Base-by-base conservation (phyloP, 2,888 invertebrate species). In the Tachystola acroxantha region DNA sequence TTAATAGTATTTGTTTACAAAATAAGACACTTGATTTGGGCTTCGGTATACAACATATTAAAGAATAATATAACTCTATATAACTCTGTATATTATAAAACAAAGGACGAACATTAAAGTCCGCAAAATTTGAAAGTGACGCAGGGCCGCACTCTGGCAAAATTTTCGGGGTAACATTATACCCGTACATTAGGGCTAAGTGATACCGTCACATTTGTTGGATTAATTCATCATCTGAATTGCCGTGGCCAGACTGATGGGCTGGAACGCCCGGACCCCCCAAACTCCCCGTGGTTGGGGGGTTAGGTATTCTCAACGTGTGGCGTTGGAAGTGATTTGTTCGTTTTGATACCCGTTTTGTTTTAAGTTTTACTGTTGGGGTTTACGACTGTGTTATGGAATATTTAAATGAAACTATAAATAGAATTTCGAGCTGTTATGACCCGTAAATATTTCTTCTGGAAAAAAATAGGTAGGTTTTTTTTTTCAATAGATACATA, bases 191-290 rank as follows among this genome's bases (percentile, higher is more conserved):
- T 86, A 86, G 80, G 76, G 85, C 86, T 84, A 86, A 86, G 86
- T 85, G 86, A 86, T 86, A 81, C 74, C 85, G 85, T 82, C 86
- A 86, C 86, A 85, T 86, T 86, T 86, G 85, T 79, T 81, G 80
- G 86, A 86, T 86, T 86, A 86, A 86, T 86, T 86, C 86, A 86
- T 86, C 86, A 86, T 86, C 86, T 72, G 84, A 82, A 87, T 86
- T 85, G 87, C 88, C 85, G 81, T 80, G 86, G 84, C 86, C 84
- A 85, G 81, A 81, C 82, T 85, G 86, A 85, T 85, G 86, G 84
- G 62, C 77, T 76, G 78, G 75, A 81, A 79, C 77, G 71, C 70
- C 75, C 62, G 58, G 43, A 36, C 35, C 44, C 42, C 52, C 53
- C 49, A 43, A n/a, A 9, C 52, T 43, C 46, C 46, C 43, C 38